Conservation (phyloP, 2,888 invertebrate genomes). For the Hedychridium roseum region DNA sequence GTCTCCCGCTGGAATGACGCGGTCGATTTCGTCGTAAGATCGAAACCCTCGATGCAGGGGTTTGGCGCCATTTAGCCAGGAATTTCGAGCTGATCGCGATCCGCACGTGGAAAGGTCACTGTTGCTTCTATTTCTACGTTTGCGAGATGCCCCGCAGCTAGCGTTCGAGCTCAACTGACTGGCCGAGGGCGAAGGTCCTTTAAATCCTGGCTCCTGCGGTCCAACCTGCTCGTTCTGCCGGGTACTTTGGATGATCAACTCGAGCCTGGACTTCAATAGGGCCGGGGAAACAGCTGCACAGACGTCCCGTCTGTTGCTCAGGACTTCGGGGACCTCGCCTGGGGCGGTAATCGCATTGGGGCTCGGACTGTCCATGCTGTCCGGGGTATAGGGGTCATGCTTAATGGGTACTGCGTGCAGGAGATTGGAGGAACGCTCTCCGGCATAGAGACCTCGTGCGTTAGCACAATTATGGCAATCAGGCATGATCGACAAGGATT, state of each 20-base stretch:
- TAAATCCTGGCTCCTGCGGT: too few relatives aligned
- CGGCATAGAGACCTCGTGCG: conserved; percentile 49
- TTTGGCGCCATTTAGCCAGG: too few relatives aligned
- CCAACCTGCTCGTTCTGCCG: too few relatives aligned
- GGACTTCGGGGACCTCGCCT: conserved; percentile 38
- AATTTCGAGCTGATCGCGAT: too few relatives aligned
- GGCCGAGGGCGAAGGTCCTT: too few relatives aligned
- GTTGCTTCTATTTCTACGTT: conserved; percentile 51
- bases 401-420: conserved; percentile 67
- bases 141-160: too few relatives aligned
- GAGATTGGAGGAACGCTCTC: conserved; percentile 64
- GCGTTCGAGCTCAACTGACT: too few relatives aligned
- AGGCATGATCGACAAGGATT: conserved; percentile 59
- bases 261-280: conserved; percentile 54
- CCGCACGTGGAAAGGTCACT: conserved; percentile 58
- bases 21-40: too few relatives aligned
- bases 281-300: conserved; percentile 56
- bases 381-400: conserved; percentile 83
- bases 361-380: conserved; percentile 80
- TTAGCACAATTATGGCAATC: conserved; percentile 60
- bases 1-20: too few relatives aligned
- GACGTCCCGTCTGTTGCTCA: conserved; percentile 23
- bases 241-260: conserved; percentile 48
- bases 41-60: too few relatives aligned
- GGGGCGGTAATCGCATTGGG: conserved; percentile 63